Conservation (phyloP, 2,888 invertebrate genomes). For the Mylabris sibirica region DNA sequence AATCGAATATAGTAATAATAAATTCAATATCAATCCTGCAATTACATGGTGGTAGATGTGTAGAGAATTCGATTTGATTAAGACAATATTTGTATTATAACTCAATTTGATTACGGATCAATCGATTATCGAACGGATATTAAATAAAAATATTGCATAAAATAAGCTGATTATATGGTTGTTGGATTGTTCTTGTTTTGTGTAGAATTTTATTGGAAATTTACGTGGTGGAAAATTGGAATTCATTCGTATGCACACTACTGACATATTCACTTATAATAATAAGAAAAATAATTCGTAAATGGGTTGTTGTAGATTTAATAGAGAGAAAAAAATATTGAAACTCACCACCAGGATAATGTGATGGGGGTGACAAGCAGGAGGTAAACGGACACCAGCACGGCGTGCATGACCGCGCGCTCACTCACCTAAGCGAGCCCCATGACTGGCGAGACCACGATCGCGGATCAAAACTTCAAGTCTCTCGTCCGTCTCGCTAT, state of each 20-base stretch:
- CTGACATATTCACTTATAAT: background rate
- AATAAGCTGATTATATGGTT: background rate
- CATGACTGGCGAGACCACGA: constrained; percentile 54
- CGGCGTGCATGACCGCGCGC: constrained; percentile 63
- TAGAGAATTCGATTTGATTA: constrained; percentile 3
- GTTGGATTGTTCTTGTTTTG: background rate
- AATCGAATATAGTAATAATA: background rate
- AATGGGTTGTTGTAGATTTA: background rate
- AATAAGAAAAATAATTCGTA: background rate
- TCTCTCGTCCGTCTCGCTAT: constrained; percentile 12
- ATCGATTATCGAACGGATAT: constrained; percentile 10
- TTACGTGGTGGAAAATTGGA: constrained; percentile 5
- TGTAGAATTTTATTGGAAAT: background rate
- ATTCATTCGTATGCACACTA: background rate
- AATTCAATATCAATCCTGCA: background rate
- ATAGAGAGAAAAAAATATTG: constrained; percentile 5
- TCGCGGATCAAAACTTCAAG: constrained; percentile 36
- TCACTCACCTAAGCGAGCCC: constrained; percentile 59
- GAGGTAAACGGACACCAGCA: constrained; percentile 83
- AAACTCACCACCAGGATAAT: constrained; percentile 86
- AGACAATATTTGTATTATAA: constrained; percentile 2
- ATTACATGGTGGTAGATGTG: constrained; percentile 1
- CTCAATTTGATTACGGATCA: constrained; percentile 7
- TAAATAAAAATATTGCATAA: constrained; percentile 9
- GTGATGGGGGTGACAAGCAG: constrained; percentile 88